These are phyloP conservation scores for Lithophane semibrunnea DNA, from an alignment of 2,888 invertebrate species.

Conservation along the genomic window DNA sequence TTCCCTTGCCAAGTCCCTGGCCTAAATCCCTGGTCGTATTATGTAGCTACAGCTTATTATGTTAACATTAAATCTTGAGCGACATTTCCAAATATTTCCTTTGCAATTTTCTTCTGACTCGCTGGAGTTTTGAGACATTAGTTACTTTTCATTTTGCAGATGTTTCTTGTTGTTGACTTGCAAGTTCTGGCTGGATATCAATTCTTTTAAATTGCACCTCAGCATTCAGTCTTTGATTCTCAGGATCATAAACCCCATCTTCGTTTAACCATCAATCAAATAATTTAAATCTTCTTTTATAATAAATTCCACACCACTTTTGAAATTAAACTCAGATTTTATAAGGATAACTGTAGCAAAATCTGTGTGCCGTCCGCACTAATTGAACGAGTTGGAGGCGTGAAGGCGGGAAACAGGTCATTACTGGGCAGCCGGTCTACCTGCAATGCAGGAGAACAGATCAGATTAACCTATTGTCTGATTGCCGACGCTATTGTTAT, in stretches of 20 bases:
- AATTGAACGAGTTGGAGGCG: slow-evolving; percentile 52
- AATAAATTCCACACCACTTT: background rate
- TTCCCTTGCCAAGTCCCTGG: slow-evolving; percentile 31
- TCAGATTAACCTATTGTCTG: slow-evolving; percentile 61
- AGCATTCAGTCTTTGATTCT: background rate
- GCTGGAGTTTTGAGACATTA: background rate
- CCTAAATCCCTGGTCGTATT: slow-evolving; percentile 24
- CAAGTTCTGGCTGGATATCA: background rate
- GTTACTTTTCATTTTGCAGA: background rate
- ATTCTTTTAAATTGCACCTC: background rate
- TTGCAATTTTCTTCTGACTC: background rate
- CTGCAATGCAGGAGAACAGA: slow-evolving; percentile 65
- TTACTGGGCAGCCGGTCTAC: slow-evolving; percentile 54
- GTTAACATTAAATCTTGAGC: slow-evolving; percentile 8
- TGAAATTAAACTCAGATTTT: slow-evolving; percentile 31
- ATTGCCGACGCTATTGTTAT: slow-evolving; percentile 51
- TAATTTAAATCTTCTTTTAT: background rate
- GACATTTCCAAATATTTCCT: slow-evolving; percentile 17
- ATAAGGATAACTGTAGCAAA: slow-evolving; percentile 38
- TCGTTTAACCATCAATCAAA: background rate
- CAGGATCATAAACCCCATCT: background rate
- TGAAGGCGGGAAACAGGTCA: slow-evolving; percentile 63
- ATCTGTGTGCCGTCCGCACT: slow-evolving; percentile 47
- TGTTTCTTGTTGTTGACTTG: background rate
- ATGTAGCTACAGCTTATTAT: slow-evolving; percentile 6